phyloP scores from a whole-genome alignment of 2,797 vertebrate genomes.

The Channa striata region DNA sequence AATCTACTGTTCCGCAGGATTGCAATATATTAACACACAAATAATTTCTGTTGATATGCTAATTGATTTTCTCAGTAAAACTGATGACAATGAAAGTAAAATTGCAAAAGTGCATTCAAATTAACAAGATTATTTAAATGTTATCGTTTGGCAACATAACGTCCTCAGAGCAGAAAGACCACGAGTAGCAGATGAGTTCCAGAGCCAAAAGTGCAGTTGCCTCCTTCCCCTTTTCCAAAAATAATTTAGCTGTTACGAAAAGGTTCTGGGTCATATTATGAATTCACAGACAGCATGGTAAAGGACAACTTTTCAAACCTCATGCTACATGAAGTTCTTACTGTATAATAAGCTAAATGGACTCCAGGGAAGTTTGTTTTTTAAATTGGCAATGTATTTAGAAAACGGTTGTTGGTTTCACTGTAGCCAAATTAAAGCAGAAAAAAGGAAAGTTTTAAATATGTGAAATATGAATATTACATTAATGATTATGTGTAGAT shows the following conservation, averaged over 20 bases:
- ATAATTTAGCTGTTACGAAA: no score
- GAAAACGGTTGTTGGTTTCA: not conserved
- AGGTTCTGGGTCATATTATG: conserved; percentile 13
- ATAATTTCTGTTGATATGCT: not conserved
- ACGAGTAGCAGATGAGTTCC: conserved; percentile 1
- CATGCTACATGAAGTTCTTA: not conserved
- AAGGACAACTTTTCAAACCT: not conserved
- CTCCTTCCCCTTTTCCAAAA: conserved; percentile 77
- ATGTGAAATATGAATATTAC: no score
- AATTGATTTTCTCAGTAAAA: not conserved
- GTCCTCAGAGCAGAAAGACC: not conserved
- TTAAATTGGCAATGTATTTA: not conserved
- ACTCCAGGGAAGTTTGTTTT: not conserved
- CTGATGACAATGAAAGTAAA: not conserved
- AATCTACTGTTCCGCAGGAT: not conserved
- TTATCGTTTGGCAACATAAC: not conserved
- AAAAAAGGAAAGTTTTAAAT: not conserved
- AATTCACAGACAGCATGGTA: conserved; percentile 18
- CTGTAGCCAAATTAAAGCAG: not conserved
- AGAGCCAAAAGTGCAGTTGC: conserved; percentile 31
- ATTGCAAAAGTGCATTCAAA: not conserved
- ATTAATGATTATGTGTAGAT: not conserved
- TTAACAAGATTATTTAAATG: not conserved
- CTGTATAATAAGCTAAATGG: not conserved
- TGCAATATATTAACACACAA: not conserved